Base-by-base conservation (phyloP, 2,888 invertebrate species). In the Melanotus villosus region DNA sequence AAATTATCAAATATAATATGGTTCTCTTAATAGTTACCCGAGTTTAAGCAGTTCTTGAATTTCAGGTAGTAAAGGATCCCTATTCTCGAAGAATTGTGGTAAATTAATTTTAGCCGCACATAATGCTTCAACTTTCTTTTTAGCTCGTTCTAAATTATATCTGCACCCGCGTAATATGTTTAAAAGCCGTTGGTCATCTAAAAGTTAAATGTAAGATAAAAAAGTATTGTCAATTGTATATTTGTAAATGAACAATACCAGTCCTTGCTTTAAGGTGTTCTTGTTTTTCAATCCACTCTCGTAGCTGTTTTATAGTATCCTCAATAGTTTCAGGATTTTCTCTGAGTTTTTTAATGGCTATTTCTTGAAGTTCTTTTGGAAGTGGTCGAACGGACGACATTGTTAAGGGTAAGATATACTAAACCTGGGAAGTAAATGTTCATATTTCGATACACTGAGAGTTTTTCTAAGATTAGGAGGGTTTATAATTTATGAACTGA, bases 211-310 rank as follows among this genome's bases (percentile, higher is more conserved):
- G 32, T 38, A 1, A 38, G 14, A 41, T 14, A 14, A 14, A 38
- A 14, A 26, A 26, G 7, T 5, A 5, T 26, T 26, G 26, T 5
- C 4, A 26, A 5, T 26, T 7, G 26, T 3, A 7, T 7, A 5
- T 7, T 26, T 7, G 3, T 3, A 38, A 38, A 76, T 5, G 7
- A 5, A 7, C 7, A 26, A 5, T 80, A 89, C 90, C 89, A 79
- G 86, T 87, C 78, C 89, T 85, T 5, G 88, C 87, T 73, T 80
- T 85, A 19, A 90, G 78, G 78, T 90, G 88, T 0, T 87, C 86
- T 75, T 89, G 88, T 75, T 88, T 88, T 1, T 83, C 80, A 9
- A 89, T 76, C 90, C 90, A 90, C 26, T 87, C 86, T 75, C 86
- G 87, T 12, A 90, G 81, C 73, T 85, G 83, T 62, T 86, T 82